Evolutionary conservation across 1,140 invertebrate species (phyloP), one percentile per base, ranked within the genome.

Genomic region (Ceratina australensis): DNA sequence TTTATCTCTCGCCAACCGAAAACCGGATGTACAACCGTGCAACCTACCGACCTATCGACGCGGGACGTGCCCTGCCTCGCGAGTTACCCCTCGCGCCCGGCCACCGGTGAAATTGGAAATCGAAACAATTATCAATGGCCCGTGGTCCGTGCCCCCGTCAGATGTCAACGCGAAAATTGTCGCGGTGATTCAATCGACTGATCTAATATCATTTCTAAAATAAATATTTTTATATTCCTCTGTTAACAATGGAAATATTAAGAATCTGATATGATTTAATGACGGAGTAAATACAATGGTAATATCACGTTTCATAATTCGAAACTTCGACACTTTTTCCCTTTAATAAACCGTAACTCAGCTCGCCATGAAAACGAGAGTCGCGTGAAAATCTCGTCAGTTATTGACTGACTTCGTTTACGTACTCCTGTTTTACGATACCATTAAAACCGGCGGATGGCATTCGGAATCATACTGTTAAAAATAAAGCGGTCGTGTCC

Each of bases 371-470:
- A 89, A 91, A 91, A 88, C 84, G 85, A 84, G 84, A 86, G 81
- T 83, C 84, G 71, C 65, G 80, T 80, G 87, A 85, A 87, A 88
- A 71, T 86, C 81, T 83, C 80, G 60, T 79, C 59, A 57, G 81
- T 91, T 91, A 92, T 92, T 91, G 90, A 91, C 90, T 91, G 79
- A 87, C 86, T 87, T 91, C 86, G 86, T 91, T 92, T 92, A 92
- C 90, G 83, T 89, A 91, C 88, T 91, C 85, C 78, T 82, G 52
- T 84, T 92, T 92, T 92, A 92, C 78, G 91, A 88, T 75, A 82
- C 81, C 60, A 91, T 83, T 91, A 91, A 92, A 91, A 76, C 88
- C 81, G 33, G 76, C 24, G 78, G 75, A 87, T 85, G 80, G 80
- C 77, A 72, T 78, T 72, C 59, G 20, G 80, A 74, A 77, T 64